Base-by-base conservation (phyloP, 2,888 invertebrate genomes). In the Caenorhabditis sp. region DNA sequence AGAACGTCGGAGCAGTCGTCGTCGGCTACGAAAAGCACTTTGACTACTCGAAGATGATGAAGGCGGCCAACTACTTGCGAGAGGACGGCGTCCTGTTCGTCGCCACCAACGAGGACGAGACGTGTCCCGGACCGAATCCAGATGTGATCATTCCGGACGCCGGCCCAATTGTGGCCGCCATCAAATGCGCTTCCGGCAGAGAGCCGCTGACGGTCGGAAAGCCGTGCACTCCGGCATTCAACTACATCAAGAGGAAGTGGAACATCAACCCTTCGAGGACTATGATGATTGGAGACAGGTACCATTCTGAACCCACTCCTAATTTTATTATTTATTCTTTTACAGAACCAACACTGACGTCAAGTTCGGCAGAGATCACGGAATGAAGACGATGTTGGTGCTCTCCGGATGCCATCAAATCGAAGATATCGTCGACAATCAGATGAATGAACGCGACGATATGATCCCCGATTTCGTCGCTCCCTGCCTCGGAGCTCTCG, bases 21-120 rank as follows among this genome's bases (percentile, higher is more conserved):
- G 95, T 97, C 39, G 97, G 96, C 1, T 96, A 95, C 89, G 98
- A 99, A 90, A 93, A 94, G 78, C 93, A 96, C 89, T 93, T 98
- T 87, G 95, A 94, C 89, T 96, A 94, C 89, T 92, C 93, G 0
- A 98, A 98, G 91, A 92, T 97, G 89, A 92, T 94, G 89, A 95
- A 95, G 90, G 97, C 97, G 0, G 94, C 94, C 1, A 93, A 93
- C 26, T 98, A 98, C 90, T 92, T 96, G 48, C 73, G 77, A 77
- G 82, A 79, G 37, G 75, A 74, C 39, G 78, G 72, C 15, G 72
- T 75, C 30, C 50, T 79, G 39, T 98, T 96, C 89, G 91, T 98
- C 65, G 97, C 94, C 0, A 96, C 97, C 6, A 98, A 98, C 89
- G 94, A 94, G 0, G 98, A 98, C 90, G 94, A 95, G 89, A 92